Evolutionary conservation across 1,140 invertebrate genomes (phyloP).

Genomic region (Drosophila littoralis): DNA sequence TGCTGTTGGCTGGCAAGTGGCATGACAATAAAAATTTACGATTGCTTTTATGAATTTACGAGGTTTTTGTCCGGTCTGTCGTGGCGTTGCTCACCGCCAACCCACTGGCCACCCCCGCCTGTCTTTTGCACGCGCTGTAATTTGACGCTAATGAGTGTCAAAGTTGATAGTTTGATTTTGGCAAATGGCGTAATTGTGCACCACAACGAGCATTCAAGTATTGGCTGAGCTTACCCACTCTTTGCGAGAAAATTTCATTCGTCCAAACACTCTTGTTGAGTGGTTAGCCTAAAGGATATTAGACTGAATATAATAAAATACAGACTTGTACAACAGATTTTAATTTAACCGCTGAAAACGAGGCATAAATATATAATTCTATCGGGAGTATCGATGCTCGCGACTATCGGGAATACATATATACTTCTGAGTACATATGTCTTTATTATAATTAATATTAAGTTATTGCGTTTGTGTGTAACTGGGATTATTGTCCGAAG

Average conservation of each 20-base stretch:
- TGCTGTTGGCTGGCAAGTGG: slow-evolving; percentile 58
- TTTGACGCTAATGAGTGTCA: slow-evolving; percentile 81
- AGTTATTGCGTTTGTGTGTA: too few species aligned
- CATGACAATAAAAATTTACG: slow-evolving; percentile 82
- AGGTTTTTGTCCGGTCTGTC: slow-evolving; percentile 61
- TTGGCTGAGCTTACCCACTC: not conserved
- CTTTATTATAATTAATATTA: too few species aligned
- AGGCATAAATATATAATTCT: too few species aligned
- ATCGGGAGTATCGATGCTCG: too few species aligned
- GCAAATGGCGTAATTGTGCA: slow-evolving; percentile 68
- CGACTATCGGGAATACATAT: too few species aligned
- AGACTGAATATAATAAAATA: too few species aligned
- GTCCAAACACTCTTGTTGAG: not conserved
- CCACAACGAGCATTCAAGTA: not conserved
- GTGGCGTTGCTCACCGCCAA: slow-evolving; percentile 7
- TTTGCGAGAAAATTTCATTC: not conserved
- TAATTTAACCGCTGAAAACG: too few species aligned
- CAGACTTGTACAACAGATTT: too few species aligned
- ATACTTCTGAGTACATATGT: too few species aligned
- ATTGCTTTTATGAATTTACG: slow-evolving; percentile 82
- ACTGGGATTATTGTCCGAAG: too few species aligned
- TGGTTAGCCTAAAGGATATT: not conserved
- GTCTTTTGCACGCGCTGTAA: slow-evolving; percentile 59
- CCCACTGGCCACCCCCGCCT: not conserved
- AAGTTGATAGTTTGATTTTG: slow-evolving; percentile 78